Conservation (phyloP, 2,888 invertebrate species). For the Thymelicus acteon region DNA sequence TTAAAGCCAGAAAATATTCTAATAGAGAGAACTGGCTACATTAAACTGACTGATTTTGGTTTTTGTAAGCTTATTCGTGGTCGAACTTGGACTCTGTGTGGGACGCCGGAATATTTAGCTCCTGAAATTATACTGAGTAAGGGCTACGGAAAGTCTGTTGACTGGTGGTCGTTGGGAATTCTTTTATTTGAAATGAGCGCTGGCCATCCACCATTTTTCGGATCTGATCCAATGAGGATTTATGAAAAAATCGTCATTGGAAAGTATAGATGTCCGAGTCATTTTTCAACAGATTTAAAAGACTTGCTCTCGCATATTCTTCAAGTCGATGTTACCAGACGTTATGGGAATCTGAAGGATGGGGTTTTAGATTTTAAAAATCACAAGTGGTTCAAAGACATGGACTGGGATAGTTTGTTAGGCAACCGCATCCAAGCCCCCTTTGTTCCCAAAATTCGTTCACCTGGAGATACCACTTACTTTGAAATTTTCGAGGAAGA, state of each 20-base stretch:
- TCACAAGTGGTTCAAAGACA: conserved; percentile 95
- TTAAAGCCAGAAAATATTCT: conserved; percentile 97
- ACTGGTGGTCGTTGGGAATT: conserved; percentile 98
- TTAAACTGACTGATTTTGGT: conserved; percentile 96
- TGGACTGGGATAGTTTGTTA: conserved; percentile 94
- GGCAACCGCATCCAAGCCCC: conserved; percentile 89
- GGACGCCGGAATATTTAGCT: conserved; percentile 98
- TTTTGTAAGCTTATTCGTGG: conserved; percentile 93
- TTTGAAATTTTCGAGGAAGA: conserved; percentile 88
- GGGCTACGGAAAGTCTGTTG: conserved; percentile 96
- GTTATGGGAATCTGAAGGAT: conserved; percentile 95
- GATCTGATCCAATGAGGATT: conserved; percentile 96
- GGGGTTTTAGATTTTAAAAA: conserved; percentile 96
- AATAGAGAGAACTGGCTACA: conserved; percentile 90
- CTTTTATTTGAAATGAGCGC: conserved; percentile 95
- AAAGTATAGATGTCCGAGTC: conserved; percentile 92
- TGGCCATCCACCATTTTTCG: conserved; percentile 97
- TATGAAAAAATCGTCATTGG: conserved; percentile 97
- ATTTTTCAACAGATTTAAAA: conserved; percentile 92
- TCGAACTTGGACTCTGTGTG: conserved; percentile 96
- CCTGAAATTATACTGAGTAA: conserved; percentile 96
- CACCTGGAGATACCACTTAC: conserved; percentile 88
- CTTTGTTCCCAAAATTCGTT: conserved; percentile 85
- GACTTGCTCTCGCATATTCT: conserved; percentile 92
- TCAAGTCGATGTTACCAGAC: conserved; percentile 82